Evolutionary conservation across 2,113 vertebrate genomes (phyloP).

Genomic region (Ceratotherium simum): DNA sequence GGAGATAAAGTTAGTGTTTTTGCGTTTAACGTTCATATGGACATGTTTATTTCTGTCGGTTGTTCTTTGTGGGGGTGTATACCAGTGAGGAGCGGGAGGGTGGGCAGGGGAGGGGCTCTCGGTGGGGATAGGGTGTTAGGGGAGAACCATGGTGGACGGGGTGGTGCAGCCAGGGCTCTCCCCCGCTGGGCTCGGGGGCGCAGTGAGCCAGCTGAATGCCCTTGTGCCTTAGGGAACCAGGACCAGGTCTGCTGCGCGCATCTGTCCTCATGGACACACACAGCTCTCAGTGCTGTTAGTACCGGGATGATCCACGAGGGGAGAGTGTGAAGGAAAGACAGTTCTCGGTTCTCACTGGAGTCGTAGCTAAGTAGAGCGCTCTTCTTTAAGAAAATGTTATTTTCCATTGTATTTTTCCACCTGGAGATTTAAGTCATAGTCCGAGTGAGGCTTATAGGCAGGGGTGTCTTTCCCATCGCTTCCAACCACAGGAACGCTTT

Average conservation of each 20-base stretch:
- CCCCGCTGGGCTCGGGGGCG: not conserved
- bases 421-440: not conserved
- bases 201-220: not conserved
- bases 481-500: too few relatives aligned
- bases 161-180: too few relatives aligned
- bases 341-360: not conserved
- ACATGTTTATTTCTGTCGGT: not conserved
- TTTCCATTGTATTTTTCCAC: not conserved
- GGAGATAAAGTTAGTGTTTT: not conserved
- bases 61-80: not conserved
- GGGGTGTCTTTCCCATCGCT: rapidly evolving
- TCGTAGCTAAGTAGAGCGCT: too few relatives aligned
- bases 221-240: not conserved
- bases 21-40: not conserved
- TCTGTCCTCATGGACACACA: rapidly evolving
- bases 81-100: not conserved
- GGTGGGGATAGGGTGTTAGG: too few relatives aligned
- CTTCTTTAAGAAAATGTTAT: not conserved
- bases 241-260: too few relatives aligned
- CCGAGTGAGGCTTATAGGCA: not conserved
- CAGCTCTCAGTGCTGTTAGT: not conserved
- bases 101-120: not conserved
- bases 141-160: rapidly evolving
- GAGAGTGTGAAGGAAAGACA: rapidly evolving
- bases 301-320: not conserved